These are phyloP conservation scores for Zoroaster sp. DNA, from an alignment of 53 echinoderm and acorn worm species.

Conservation along the genomic window DNA sequence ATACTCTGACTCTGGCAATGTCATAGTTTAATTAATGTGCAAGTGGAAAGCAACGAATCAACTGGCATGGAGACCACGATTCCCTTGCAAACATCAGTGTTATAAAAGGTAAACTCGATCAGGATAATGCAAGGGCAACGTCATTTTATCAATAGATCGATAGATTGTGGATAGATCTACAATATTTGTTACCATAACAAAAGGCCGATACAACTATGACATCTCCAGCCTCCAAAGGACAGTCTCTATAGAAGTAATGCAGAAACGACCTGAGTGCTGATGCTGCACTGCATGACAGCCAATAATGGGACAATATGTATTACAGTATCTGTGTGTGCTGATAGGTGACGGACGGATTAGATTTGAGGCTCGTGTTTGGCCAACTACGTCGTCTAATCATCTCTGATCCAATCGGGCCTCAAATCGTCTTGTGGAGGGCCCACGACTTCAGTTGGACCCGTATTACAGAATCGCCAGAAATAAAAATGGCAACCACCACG, in stretches of 20 bases:
- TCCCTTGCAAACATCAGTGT: no score
- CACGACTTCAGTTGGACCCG: no score
- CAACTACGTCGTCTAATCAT: not conserved
- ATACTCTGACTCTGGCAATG: no score
- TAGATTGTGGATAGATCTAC: no score
- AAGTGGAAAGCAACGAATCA: no score
- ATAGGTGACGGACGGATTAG: not conserved
- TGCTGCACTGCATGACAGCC: not conserved
- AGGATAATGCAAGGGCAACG: not conserved
- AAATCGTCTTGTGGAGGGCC: no score
- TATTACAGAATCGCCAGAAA: no score
- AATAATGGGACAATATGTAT: not conserved
- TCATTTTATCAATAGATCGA: slow-evolving; percentile 9
- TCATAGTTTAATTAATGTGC: no score
- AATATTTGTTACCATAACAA: slow-evolving; percentile 5
- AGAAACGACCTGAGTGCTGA: not conserved
- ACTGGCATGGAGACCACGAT: no score
- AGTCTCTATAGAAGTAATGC: not conserved
- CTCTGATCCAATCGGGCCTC: not conserved
- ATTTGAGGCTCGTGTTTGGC: not conserved
- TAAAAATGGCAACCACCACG: no score
- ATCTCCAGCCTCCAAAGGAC: not conserved
- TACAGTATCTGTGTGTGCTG: not conserved
- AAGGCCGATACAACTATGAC: not conserved
- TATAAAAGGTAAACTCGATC: no score